Percentiles rank a stretch among this genome's conserved stretches.
Conservation (phyloP, 2,113 vertebrate species). For the Megaleporinus macrocephalus region DNA sequence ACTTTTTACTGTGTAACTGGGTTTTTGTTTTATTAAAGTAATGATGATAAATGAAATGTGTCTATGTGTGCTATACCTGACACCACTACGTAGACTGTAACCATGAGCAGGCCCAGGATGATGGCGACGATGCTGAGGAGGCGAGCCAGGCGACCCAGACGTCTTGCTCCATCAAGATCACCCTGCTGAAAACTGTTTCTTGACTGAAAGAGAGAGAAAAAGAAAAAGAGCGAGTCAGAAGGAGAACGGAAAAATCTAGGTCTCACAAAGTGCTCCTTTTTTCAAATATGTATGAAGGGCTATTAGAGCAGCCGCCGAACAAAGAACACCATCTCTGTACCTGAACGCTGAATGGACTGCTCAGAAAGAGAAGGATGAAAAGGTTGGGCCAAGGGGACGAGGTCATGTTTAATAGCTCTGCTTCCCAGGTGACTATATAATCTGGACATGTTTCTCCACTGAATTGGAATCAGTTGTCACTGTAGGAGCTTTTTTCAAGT, state of each 20-base stretch:
- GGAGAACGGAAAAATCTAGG: background rate
- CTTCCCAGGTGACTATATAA: background rate
- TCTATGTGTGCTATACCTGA: slow-evolving; percentile 70
- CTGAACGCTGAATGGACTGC: background rate
- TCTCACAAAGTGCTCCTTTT: slow-evolving; percentile 6
- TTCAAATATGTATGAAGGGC: slow-evolving; percentile 33
- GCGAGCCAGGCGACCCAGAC: slow-evolving; percentile 85
- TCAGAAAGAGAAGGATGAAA: background rate
- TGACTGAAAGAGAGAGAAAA: slow-evolving; percentile 72
- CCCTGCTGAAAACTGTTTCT: slow-evolving; percentile 86
- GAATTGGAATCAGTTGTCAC: background rate
- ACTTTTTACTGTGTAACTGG: too few relatives aligned
- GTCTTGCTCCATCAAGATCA: slow-evolving; percentile 83
- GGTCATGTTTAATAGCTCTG: background rate
- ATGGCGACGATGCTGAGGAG: slow-evolving; percentile 86
- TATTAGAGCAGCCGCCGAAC: slow-evolving; percentile 1
- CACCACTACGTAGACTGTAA: slow-evolving; percentile 76
- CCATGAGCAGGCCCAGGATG: slow-evolving; percentile 81
- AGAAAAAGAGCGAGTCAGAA: slow-evolving; percentile 20
- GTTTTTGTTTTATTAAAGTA: background rate
- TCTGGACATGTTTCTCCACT: background rate
- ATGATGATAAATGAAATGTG: background rate
- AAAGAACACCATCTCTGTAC: background rate
- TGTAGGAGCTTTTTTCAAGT: background rate
- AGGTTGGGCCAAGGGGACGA: background rate